Conservation (phyloP, 1,140 invertebrate species). For the Saccostrea cuccullata region DNA sequence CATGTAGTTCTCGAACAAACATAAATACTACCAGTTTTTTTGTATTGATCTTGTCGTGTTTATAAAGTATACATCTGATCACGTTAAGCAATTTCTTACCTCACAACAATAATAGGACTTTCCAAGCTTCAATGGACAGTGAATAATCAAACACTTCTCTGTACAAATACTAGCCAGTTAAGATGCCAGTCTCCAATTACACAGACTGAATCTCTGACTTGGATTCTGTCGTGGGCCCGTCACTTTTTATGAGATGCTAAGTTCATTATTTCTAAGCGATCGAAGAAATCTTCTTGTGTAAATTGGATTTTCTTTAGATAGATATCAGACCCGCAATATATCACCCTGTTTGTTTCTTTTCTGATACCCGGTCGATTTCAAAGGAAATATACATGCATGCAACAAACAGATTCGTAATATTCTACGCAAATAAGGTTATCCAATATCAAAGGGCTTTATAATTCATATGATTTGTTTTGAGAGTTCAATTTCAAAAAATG, state of each 20-base stretch:
- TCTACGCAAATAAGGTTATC: neutral
- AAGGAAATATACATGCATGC: neutral
- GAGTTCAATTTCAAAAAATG: neutral
- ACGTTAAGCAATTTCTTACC: neutral
- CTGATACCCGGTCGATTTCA: slow-evolving; percentile 15
- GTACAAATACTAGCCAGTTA: neutral
- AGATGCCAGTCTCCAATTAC: neutral
- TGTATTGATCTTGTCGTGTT: too few relatives aligned
- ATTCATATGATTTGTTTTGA: neutral
- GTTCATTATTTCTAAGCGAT: slow-evolving; percentile 37
- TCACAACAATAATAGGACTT: neutral
- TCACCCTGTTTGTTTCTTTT: neutral
- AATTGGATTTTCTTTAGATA: slow-evolving; percentile 30
- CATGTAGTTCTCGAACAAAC: too few relatives aligned
- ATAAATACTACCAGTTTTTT: too few relatives aligned
- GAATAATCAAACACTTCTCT: neutral
- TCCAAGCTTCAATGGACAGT: neutral
- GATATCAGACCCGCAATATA: slow-evolving; percentile 18
- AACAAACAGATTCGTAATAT: neutral
- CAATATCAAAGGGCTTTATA: neutral
- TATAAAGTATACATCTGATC: too few relatives aligned
- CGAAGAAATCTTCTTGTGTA: slow-evolving; percentile 25
- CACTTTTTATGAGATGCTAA: slow-evolving; percentile 30
- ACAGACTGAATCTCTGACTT: neutral
- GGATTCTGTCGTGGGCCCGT: neutral